Evolutionary conservation across 2,888 invertebrate species (phyloP).

Genomic region (Acleris emargana): DNA sequence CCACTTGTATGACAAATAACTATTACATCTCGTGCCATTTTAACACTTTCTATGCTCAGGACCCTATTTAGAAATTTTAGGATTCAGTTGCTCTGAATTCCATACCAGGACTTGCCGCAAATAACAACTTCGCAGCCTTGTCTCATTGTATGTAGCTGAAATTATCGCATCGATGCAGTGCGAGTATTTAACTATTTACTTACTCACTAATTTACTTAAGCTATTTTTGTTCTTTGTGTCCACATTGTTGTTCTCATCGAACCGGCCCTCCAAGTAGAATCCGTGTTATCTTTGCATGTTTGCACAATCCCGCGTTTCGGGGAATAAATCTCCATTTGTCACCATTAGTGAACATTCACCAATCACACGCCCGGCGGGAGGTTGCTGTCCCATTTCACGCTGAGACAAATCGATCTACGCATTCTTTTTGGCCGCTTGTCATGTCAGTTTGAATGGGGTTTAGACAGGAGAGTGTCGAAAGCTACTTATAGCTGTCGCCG

Average conservation of each 20-base stretch:
- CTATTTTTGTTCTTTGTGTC: constrained; percentile 56
- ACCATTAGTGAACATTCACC: constrained; percentile 70
- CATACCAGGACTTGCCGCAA: too few species aligned
- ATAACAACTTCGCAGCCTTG: too few species aligned
- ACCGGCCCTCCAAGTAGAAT: constrained; percentile 51
- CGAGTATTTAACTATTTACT: constrained; percentile 39
- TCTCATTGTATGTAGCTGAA: not conserved
- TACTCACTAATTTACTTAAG: constrained; percentile 53
- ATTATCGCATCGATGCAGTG: constrained; percentile 47
- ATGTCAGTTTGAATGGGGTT: constrained; percentile 32
- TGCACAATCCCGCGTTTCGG: constrained; percentile 66
- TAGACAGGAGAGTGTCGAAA: constrained; percentile 55
- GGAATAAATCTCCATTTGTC: constrained; percentile 72
- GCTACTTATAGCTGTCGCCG: constrained; percentile 51
- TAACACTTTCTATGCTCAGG: too few species aligned
- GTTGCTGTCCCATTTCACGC: constrained; percentile 55
- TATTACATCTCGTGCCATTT: too few species aligned
- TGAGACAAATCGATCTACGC: constrained; percentile 52
- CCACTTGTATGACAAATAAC: too few species aligned
- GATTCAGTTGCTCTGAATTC: too few species aligned
- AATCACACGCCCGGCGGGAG: constrained; percentile 60
- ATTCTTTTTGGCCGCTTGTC: constrained; percentile 45
- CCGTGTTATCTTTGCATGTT: constrained; percentile 64
- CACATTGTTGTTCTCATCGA: constrained; percentile 54
- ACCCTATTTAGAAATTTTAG: too few species aligned